Conservation (phyloP, 35 echinoderm and acorn worm genomes). For the Hemicentrotus pulcherrimus region DNA sequence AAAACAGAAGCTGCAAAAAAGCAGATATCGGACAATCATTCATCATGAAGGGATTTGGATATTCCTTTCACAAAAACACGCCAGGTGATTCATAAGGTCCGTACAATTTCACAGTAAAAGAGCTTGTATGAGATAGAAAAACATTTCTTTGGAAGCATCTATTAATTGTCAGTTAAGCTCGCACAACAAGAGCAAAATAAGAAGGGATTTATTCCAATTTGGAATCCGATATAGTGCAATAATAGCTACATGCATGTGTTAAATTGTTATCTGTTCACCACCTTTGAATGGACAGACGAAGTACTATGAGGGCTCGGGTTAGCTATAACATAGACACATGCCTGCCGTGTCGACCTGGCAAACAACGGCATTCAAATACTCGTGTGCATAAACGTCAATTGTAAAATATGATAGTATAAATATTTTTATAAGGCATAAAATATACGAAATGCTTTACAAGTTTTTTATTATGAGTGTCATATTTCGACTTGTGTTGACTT, state of each 20-base stretch:
- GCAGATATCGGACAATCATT: not conserved
- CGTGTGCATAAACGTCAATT: not conserved
- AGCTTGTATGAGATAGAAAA: not conserved
- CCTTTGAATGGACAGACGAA: not conserved
- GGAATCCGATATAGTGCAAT: not conserved
- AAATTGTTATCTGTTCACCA: not conserved
- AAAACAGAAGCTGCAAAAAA: not conserved
- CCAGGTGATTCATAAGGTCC: not conserved
- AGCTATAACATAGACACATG: not conserved
- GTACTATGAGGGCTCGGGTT: not conserved
- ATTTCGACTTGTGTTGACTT: no score
- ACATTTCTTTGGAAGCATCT: not conserved
- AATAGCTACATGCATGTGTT: not conserved
- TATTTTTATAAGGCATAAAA: no score
- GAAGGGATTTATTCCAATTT: conserved; percentile 6
- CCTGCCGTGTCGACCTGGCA: not conserved
- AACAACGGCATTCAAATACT: not conserved
- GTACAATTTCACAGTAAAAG: not conserved
- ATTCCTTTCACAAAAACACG: not conserved
- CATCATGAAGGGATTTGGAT: not conserved
- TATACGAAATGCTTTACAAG: no score
- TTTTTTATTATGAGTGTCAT: no score
- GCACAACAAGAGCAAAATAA: not conserved
- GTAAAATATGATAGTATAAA: no score
- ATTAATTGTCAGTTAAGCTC: conserved; percentile 5